Evolutionary conservation across 1,140 invertebrate genomes (phyloP), one percentile per base, ranked within the genome.

Genomic region (Stegodyphus dumicola): DNA sequence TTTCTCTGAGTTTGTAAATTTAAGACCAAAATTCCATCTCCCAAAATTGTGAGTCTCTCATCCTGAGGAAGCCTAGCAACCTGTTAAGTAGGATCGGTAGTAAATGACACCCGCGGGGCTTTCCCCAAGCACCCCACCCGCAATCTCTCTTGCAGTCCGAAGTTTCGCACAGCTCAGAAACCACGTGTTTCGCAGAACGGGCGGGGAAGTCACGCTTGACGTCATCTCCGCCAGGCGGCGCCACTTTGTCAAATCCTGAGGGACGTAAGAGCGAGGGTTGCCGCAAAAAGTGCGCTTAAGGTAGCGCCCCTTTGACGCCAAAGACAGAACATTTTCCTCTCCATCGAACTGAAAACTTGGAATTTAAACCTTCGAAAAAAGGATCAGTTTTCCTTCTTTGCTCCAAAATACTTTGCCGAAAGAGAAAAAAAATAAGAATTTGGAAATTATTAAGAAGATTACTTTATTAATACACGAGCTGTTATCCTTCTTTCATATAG

Each of bases 21-120:
- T 33, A 3, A 33, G 33, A 33, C 33, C 33, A 33, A 33, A 33
- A 33, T 33, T 33, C 33, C 33, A 33, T 33, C 33, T 33, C 33
- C 33, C 1, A 33, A 33, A 33, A 33, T 33, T 33, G 33, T 33
- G 33, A 33, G 33, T 33, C 33, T 33, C 33, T 33, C 33, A 33
- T 33, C 17, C 15, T n/a, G n/a, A n/a, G 11, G 48, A 69, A 5
- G 51, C 17, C 17, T 73, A 51, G 76, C 69, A 81, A 81, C 78
- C 78, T 81, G 78, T 81, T 81, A 73, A 17, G 52, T 69, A 49
- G 65, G 48, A 79, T 70, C 66, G 69, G 51, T 81, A 53, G 56
- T 69, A 81, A 81, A 81, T 69, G 78, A 81, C 78, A 81, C 78
- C 78, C 78, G 15, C 51, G 78, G 70, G 78, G 67, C 49, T 52